Evolutionary conservation across 2,113 vertebrate species (phyloP), one percentile per base, ranked within the genome.

Genomic region (Prietella phreatophila): DNA sequence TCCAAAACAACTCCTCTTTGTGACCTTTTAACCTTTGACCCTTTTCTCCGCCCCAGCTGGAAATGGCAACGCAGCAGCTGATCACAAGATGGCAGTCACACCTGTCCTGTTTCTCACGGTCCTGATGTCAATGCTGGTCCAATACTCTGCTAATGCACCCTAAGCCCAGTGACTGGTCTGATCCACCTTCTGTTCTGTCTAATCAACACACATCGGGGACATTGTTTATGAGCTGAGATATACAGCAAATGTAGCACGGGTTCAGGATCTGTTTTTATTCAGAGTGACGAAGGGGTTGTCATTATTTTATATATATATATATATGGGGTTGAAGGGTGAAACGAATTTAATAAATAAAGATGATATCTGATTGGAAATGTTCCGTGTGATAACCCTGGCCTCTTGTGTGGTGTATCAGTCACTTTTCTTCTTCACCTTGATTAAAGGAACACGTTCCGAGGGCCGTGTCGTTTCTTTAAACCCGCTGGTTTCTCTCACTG

Each of bases 51-150:
- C 4, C 15, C 1, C 36, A 63, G 88, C 8, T 8, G 53, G 19
- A 39, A 60, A 33, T 0, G 50, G 39, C 4, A 42, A 71, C 20
- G 65, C 75, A 1, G 9, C 30, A 14, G 36, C n/a, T 30, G 84
- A 76, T 60, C 78, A 50, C 14, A 82, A 79, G 65, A 76, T 30
- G 65, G 20, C 71, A 5, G 4, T 14, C 11, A 27, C 82, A 0
- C 56, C 67, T 7, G 33, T 87, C 15, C 47, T 87, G 11, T 53
- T 90, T 36, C 78, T 89, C 20, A 1, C 63, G 19, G 17, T 85
- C 22, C 55, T 88, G 39, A 65, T n/a, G 61, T 63, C 82, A 19
- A 20, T 25, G 30, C 5, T 53, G 63, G 55, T n/a, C 58, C 55
- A 61, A 13, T 50, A 53, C 3, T 19, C 30, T 9, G 27, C 8